Conservation (phyloP, 2,888 invertebrate species). For the Ellobium chinense region DNA sequence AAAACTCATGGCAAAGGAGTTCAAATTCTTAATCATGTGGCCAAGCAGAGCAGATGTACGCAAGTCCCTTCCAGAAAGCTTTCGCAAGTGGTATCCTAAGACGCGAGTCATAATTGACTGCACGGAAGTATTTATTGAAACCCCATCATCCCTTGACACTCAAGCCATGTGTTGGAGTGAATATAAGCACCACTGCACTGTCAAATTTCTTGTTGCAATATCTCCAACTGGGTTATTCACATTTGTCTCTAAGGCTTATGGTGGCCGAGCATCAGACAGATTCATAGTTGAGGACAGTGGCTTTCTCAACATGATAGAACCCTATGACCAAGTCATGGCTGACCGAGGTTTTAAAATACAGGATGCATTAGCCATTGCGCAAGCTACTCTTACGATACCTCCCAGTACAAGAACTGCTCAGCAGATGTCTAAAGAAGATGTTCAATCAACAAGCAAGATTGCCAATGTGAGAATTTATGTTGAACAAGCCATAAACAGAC, state of each 20-base stretch:
- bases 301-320: constrained; percentile 41
- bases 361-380: constrained; percentile 32
- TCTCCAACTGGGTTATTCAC: constrained; percentile 51
- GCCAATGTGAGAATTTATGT: constrained; percentile 49
- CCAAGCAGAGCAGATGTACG: constrained; percentile 24
- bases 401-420: neutral
- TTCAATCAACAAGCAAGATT: constrained; percentile 31
- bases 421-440: constrained; percentile 36
- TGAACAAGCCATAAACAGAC: constrained; percentile 47
- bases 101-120: constrained; percentile 47
- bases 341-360: constrained; percentile 51
- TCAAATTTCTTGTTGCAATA: constrained; percentile 52
- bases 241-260: constrained; percentile 48
- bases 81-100: constrained; percentile 29
- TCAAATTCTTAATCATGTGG: constrained; percentile 44
- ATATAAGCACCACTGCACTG: constrained; percentile 53
- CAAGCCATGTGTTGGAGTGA: constrained; percentile 44
- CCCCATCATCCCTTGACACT: constrained; percentile 32
- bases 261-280: constrained; percentile 52
- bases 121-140: constrained; percentile 50
- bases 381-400: constrained; percentile 46
- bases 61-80: neutral
- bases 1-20: constrained; percentile 23
- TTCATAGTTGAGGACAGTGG: constrained; percentile 45
- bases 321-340: constrained; percentile 50